Percentiles rank a stretch among this genome's conserved stretches.
Evolutionary conservation across 2,113 vertebrate genomes (phyloP).

Genomic region (Piaya cayana): DNA sequence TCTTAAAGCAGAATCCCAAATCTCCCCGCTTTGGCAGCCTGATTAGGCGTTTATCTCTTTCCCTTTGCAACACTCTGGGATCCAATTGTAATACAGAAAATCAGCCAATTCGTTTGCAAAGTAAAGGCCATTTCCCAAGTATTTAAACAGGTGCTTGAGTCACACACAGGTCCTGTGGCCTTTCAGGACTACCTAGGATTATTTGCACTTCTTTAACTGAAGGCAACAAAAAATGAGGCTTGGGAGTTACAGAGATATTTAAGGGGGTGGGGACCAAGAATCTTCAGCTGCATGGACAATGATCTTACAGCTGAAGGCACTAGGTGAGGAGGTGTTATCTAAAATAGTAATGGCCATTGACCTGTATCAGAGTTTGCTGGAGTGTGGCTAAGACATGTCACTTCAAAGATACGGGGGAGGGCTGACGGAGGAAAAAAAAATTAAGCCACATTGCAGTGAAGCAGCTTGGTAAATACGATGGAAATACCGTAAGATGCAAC

Average conservation of each 20-base stretch:
- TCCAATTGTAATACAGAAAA: neutral
- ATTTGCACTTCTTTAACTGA: neutral
- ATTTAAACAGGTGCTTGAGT: neutral
- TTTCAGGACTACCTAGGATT: neutral
- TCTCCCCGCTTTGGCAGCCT: neutral
- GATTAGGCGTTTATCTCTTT: neutral
- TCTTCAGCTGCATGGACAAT: neutral
- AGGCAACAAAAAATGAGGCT: neutral
- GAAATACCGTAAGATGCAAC: neutral
- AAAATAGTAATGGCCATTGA: neutral
- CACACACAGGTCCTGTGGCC: neutral
- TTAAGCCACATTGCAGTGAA: neutral
- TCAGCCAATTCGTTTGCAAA: neutral
- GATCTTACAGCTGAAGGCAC: neutral
- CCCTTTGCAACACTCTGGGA: neutral
- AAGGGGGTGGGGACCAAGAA: neutral
- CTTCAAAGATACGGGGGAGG: neutral
- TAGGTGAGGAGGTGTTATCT: neutral
- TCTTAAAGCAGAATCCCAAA: neutral
- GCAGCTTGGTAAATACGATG: neutral
- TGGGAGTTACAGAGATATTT: neutral
- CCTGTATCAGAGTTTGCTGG: constrained; percentile 1
- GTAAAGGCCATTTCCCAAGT: neutral
- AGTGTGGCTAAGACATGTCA: neutral
- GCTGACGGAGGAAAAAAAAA: neutral